These are phyloP conservation scores for Potamarius usumacintae DNA, from an alignment of 2,113 vertebrate species.

Conservation along the genomic window DNA sequence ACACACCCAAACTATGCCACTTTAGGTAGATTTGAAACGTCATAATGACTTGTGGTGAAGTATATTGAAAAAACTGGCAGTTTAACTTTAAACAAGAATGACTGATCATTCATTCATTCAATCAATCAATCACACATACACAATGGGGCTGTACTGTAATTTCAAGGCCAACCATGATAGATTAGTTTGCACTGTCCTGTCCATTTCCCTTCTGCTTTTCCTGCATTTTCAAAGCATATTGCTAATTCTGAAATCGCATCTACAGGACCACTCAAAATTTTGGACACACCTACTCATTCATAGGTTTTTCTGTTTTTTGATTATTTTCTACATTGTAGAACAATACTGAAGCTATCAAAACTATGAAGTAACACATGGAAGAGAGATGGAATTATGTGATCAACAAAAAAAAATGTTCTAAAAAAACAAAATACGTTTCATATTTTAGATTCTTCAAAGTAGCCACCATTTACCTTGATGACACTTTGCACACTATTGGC, in stretches of 20 bases:
- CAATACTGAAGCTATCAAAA: too few species aligned
- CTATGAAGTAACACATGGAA: too few species aligned
- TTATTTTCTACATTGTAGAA: too few species aligned
- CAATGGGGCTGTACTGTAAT: not conserved
- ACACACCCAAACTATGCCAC: not conserved
- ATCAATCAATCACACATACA: not conserved
- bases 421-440: too few species aligned
- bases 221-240: not conserved
- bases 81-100: not conserved
- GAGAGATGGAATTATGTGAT: too few species aligned
- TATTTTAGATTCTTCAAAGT: too few species aligned
- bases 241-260: not conserved
- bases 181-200: not conserved
- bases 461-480: too few species aligned
- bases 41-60: not conserved
- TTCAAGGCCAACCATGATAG: not conserved
- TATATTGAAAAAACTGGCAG: not conserved
- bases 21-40: not conserved
- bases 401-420: too few species aligned
- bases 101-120: not conserved
- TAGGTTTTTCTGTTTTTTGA: too few species aligned
- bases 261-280: too few species aligned
- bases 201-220: not conserved
- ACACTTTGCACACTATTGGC: too few species aligned
- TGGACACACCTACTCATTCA: too few species aligned